These are phyloP conservation scores for Aldabrachelys gigantea DNA, from an alignment of 2,113 vertebrate genomes.

Conservation along the genomic window DNA sequence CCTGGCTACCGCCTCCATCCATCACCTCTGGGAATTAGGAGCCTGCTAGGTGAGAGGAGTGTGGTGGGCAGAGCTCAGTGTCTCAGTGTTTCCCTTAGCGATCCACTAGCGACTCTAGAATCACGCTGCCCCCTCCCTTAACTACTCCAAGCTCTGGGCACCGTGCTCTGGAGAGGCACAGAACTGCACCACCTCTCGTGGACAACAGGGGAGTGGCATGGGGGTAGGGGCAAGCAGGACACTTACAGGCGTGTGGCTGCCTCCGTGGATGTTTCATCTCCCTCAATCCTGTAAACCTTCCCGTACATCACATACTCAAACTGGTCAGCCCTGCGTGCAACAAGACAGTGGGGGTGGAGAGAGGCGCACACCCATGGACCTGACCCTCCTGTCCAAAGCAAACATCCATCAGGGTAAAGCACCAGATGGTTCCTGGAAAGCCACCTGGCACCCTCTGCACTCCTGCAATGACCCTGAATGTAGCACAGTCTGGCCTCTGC, in stretches of 20 bases:
- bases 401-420: accelerated
- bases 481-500: not conserved
- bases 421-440: not conserved
- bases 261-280: conserved; percentile 97
- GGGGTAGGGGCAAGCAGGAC: not conserved
- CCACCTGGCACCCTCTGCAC: not conserved
- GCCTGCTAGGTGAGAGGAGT: accelerated
- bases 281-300: conserved; percentile 97
- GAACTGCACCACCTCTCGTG: accelerated
- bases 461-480: accelerated
- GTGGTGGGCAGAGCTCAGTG: not conserved
- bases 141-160: accelerated
- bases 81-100: accelerated
- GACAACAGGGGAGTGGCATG: not conserved
- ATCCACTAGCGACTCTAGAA: not conserved
- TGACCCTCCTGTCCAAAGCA: accelerated
- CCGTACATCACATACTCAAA: conserved; percentile 99
- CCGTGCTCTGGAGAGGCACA: accelerated
- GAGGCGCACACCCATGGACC: not conserved
- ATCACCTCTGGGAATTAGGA: not conserved
- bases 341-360: accelerated
- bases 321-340: conserved; percentile 89
- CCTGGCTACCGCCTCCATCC: not conserved
- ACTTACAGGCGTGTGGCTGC: conserved; percentile 98
- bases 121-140: not conserved